These are phyloP conservation scores for Arge pagana DNA, from an alignment of 2,888 invertebrate genomes.

Conservation along the genomic window DNA sequence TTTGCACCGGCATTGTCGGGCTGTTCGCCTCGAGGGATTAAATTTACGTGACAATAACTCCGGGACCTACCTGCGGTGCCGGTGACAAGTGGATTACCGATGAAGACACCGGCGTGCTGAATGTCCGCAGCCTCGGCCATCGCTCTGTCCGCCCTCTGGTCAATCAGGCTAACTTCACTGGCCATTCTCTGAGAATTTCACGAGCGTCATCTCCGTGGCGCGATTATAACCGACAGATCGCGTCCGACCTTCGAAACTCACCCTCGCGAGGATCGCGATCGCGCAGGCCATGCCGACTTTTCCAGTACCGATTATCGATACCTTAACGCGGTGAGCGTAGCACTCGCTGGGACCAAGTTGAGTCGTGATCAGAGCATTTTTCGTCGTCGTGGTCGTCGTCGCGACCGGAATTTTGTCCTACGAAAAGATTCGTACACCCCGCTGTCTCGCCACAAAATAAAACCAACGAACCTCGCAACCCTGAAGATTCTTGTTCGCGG, in stretches of 20 bases:
- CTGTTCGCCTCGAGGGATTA: too few relatives aligned
- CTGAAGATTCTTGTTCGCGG: too few relatives aligned
- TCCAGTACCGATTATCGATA: slow-evolving; percentile 53
- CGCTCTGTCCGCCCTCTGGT: slow-evolving; percentile 61
- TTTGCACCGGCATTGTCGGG: too few relatives aligned
- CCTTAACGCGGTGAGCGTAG: slow-evolving; percentile 45
- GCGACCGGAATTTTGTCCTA: slow-evolving; percentile 37
- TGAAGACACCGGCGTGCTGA: slow-evolving; percentile 63
- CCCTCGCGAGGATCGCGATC: slow-evolving; percentile 62
- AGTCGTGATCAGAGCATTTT: slow-evolving; percentile 48
- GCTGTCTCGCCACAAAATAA: too few relatives aligned
- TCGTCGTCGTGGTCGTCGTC: slow-evolving; percentile 44
- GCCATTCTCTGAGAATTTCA: slow-evolving; percentile 56
- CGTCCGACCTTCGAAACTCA: slow-evolving; percentile 33
- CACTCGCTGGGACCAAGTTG: slow-evolving; percentile 42
- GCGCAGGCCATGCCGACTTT: slow-evolving; percentile 64
- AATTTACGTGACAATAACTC: neutral
- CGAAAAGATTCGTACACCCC: too few relatives aligned
- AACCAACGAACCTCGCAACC: too few relatives aligned
- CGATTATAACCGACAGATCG: neutral
- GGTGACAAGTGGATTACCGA: slow-evolving; percentile 59
- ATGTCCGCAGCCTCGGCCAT: slow-evolving; percentile 65
- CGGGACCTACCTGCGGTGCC: slow-evolving; percentile 49
- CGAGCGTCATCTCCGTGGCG: neutral
- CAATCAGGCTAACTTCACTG: slow-evolving; percentile 62